These are phyloP conservation scores for Aspidiotus rigidus DNA, from an alignment of 2,888 invertebrate genomes.

Conservation along the genomic window DNA sequence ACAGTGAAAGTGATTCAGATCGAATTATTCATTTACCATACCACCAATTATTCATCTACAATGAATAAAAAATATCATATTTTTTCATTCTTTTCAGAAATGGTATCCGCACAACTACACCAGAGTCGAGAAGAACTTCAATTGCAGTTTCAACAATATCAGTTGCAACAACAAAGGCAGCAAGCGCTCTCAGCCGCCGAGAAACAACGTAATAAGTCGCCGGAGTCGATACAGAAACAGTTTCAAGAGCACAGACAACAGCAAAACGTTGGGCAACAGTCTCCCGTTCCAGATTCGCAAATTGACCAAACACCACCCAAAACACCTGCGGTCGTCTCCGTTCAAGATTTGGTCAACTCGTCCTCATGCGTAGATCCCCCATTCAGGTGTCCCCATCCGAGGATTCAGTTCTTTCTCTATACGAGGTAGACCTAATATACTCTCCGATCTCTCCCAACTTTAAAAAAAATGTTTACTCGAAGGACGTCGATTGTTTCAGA, in stretches of 20 bases:
- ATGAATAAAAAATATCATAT: not conserved
- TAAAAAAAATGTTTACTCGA: too few species aligned
- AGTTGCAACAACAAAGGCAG: constrained; percentile 21
- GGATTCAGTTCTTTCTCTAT: constrained; percentile 71
- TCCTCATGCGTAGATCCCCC: constrained; percentile 76
- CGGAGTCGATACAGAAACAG: constrained; percentile 14
- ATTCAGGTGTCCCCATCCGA: constrained; percentile 69
- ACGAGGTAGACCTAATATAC: constrained; percentile 52
- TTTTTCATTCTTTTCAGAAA: constrained; percentile 13
- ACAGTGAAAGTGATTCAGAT: constrained; percentile 2
- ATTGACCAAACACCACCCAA: constrained; percentile 15
- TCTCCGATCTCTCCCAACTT: too few species aligned
- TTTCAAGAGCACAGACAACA: constrained; percentile 9
- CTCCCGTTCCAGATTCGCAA: not conserved
- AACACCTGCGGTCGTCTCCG: constrained; percentile 36
- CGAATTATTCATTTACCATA: not conserved
- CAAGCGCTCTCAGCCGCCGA: constrained; percentile 7
- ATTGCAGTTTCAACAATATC: constrained; percentile 29
- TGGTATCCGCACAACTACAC: constrained; percentile 24
- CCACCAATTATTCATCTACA: too few species aligned
- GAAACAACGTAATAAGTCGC: not conserved
- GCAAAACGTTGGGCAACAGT: constrained; percentile 6
- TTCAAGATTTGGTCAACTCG: constrained; percentile 61
- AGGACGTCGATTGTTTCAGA: constrained; percentile 44
- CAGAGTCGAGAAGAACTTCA: constrained; percentile 22